These are phyloP conservation scores for Aporrectodea caliginosa DNA, from an alignment of 1,140 invertebrate genomes.

Conservation along the genomic window DNA sequence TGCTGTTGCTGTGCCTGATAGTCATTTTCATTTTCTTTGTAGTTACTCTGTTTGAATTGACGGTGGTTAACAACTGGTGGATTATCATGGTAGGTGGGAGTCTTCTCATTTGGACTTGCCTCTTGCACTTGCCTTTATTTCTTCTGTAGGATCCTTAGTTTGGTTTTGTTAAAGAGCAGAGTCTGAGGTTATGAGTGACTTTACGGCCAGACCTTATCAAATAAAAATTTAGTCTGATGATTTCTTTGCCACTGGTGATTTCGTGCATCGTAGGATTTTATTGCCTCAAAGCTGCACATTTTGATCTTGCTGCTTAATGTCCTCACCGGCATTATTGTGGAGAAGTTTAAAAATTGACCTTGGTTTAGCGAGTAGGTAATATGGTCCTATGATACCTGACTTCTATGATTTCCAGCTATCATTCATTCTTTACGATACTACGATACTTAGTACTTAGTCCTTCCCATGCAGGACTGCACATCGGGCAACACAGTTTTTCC, in stretches of 20 bases:
- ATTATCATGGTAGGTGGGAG: conserved; percentile 81
- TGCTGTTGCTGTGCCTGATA: no score
- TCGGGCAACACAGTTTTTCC: no score
- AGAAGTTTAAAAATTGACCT: no score
- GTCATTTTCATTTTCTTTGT: conserved; percentile 39
- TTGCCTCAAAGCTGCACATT: no score
- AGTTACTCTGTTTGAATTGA: conserved; percentile 84
- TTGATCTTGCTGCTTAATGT: no score
- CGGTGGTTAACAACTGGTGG: conserved; percentile 82
- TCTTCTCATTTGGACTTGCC: neutral
- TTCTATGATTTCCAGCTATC: no score
- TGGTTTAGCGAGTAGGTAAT: no score
- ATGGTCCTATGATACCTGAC: no score
- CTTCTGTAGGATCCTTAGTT: neutral
- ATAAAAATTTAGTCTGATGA: neutral
- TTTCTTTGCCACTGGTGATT: neutral
- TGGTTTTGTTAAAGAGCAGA: neutral
- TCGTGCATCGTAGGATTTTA: neutral
- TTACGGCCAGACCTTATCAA: neutral
- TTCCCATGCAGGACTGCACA: no score
- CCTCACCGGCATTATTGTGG: no score
- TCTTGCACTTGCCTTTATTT: neutral
- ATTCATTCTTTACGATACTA: no score
- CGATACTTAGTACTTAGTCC: no score
- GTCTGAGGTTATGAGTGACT: neutral